Conservation (phyloP, 2,888 invertebrate species). For the Heliconius sara region DNA sequence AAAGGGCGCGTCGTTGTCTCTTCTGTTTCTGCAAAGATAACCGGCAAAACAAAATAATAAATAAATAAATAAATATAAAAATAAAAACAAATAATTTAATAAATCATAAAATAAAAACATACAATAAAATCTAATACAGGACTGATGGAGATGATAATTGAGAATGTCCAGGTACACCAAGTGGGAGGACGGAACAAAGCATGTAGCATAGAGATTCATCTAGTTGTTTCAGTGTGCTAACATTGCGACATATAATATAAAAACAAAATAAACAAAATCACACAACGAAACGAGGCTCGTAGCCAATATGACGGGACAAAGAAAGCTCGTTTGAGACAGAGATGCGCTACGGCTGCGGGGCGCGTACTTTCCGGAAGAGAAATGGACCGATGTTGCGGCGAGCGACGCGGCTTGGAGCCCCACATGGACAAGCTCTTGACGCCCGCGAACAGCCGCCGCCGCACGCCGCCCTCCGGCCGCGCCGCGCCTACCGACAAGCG, state of each 20-base stretch:
- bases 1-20: slow-evolving; percentile 87
- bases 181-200: slow-evolving; percentile 74
- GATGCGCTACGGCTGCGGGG: slow-evolving; percentile 75
- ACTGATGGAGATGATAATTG: slow-evolving; percentile 44
- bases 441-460: slow-evolving; percentile 91
- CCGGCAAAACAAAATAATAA: slow-evolving; percentile 70
- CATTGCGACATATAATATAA: slow-evolving; percentile 71
- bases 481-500: slow-evolving; percentile 78
- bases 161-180: slow-evolving; percentile 60
- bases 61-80: slow-evolving; percentile 53
- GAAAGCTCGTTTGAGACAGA: slow-evolving; percentile 78
- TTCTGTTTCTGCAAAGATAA: slow-evolving; percentile 81
- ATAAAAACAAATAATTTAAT: slow-evolving; percentile 50
- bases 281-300: slow-evolving; percentile 77
- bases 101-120: slow-evolving; percentile 52
- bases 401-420: slow-evolving; percentile 87
- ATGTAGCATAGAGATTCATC: slow-evolving; percentile 75
- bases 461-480: slow-evolving; percentile 86
- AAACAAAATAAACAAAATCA: slow-evolving; percentile 69
- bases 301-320: slow-evolving; percentile 77
- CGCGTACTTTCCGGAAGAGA: slow-evolving; percentile 93
- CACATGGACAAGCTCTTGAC: slow-evolving; percentile 91
- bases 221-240: slow-evolving; percentile 77
- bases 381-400: slow-evolving; percentile 91
- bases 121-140: slow-evolving; percentile 50